Evolutionary conservation across 2,797 vertebrate genomes (phyloP), one percentile per base, ranked within the genome.

Genomic region (Siniperca obscura): DNA sequence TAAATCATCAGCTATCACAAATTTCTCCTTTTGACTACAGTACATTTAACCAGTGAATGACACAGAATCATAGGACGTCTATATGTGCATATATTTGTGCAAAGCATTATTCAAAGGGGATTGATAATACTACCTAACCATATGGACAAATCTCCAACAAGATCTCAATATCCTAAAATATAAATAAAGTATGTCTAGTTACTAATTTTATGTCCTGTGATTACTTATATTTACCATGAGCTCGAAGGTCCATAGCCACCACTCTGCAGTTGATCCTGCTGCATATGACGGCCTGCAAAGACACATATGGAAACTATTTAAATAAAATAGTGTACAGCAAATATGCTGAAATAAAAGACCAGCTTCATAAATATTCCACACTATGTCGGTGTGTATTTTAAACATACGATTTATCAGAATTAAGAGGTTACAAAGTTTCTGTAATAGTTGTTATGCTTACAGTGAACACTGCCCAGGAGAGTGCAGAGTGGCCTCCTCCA

Each of bases 401-500:
- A 74, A 50, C 34, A 59, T 4, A 42, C 0, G 0, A 1, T 52
- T 27, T 7, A 42, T 52, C 34, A 72, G 22, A 25, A 9, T 34
- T 3, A 67, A 53, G 40, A 48, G 1, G n/a, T 4, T 25, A 16
- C 1, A 61, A 7, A 52, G 34, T 3, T 34, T 61, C 1, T 64
- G 22, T 59, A n/a, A n/a, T 2, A 71, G 14, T 34, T 50, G 19
- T 55, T 14, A 53, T 22, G 52, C 97, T 96, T 88, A 99, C 98
- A 65, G 97, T 98, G 86, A 99, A 99, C 1, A 99, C 98, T 2
- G 98, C 98, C 98, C 98, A 99, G 89, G 98, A 99, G 12, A 99
- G 97, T 0, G 98, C 98, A 76, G 98, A 99, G 91, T 99, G 98
- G 52, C 98, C 98, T 89, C 98, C 98, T 17, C 98, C 98, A 0